phyloP scores from a whole-genome alignment of 2,888 invertebrate genomes.

The Cantharis flavilabris region DNA sequence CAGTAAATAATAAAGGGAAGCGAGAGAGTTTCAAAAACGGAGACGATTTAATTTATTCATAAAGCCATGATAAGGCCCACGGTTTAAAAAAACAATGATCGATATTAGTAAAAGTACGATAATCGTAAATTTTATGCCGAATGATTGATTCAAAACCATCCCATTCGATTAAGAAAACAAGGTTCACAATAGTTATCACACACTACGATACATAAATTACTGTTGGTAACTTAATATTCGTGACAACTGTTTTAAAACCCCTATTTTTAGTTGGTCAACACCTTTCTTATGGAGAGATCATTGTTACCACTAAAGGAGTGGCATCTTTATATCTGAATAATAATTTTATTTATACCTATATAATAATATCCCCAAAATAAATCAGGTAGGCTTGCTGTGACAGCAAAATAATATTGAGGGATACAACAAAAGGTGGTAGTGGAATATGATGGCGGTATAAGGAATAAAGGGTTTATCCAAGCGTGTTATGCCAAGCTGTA shows the following conservation, averaged over 20 bases:
- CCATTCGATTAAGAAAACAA: not conserved
- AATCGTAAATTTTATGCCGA: not conserved
- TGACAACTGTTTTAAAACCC: not conserved
- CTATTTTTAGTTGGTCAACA: not conserved
- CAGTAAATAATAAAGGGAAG: not conserved
- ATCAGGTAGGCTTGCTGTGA: conserved; percentile 33
- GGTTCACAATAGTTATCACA: not conserved
- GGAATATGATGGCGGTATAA: conserved; percentile 24
- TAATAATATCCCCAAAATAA: conserved; percentile 19
- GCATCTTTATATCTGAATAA: conserved; percentile 8
- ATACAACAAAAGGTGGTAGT: conserved; percentile 35
- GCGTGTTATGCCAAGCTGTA: conserved; percentile 24
- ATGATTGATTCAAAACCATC: not conserved
- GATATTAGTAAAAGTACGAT: not conserved
- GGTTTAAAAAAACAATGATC: not conserved
- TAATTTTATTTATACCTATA: conserved; percentile 17
- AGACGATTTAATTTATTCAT: not conserved
- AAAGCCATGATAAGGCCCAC: not conserved
- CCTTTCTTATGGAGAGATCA: not conserved
- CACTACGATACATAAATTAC: not conserved
- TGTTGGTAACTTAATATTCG: conserved; percentile 12
- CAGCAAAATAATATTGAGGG: conserved; percentile 37
- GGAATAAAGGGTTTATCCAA: conserved; percentile 32
- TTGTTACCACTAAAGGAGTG: conserved; percentile 5
- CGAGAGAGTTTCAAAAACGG: not conserved